Evolutionary conservation across 2,797 vertebrate genomes (phyloP).

Genomic region (Chiroxiphia lanceolata): DNA sequence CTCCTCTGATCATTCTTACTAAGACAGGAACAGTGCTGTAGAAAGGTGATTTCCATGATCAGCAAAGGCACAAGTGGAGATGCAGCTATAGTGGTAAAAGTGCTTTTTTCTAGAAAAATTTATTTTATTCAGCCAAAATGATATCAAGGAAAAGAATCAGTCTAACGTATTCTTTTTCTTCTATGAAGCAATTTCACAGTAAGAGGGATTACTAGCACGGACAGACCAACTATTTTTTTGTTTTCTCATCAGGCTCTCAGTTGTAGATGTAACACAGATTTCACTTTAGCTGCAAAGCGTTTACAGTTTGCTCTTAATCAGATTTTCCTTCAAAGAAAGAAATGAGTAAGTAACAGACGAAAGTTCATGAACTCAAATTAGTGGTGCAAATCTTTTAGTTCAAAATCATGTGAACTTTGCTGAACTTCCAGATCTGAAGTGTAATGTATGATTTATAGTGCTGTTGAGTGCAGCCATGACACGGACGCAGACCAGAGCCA

Average conservation of each 20-base stretch:
- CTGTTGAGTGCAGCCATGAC: not conserved
- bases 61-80: not conserved
- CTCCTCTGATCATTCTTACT: not conserved
- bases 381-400: not conserved
- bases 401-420: not conserved
- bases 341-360: not conserved
- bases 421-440: not conserved
- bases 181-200: not conserved
- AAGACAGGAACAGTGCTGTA: not conserved
- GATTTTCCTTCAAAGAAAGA: not conserved
- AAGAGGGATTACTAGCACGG: not conserved
- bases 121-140: not conserved
- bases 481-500: not conserved
- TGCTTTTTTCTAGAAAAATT: not conserved
- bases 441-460: not conserved
- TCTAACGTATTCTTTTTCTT: not conserved
- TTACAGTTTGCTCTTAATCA: not conserved
- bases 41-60: not conserved
- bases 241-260: not conserved
- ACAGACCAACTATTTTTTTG: not conserved
- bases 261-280: not conserved
- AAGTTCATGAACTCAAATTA: slow-evolving; percentile 12
- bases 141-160: not conserved
- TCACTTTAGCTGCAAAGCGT: not conserved
- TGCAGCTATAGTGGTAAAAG: not conserved